A percentile compares a stretch with the other conserved stretches of the same genome.
These are phyloP conservation scores for Saguinus imperator DNA, from an alignment of 2,113 vertebrate genomes.

Conservation along the genomic window DNA sequence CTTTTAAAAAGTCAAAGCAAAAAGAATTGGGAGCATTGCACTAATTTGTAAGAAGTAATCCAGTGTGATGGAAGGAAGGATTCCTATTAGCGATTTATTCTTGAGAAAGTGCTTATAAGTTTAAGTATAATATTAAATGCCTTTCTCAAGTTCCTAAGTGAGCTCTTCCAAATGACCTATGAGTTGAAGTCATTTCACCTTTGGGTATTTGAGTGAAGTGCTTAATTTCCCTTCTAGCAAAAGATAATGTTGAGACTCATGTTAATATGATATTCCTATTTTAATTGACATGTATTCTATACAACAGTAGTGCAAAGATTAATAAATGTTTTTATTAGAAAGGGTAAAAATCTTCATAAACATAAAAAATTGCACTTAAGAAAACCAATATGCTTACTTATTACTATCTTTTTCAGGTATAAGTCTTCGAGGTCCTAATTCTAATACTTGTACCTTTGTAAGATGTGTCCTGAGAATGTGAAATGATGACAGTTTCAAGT, in stretches of 20 bases:
- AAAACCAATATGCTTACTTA: neutral
- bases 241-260: slow-evolving; percentile 4
- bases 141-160: neutral
- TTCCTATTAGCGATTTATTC: slow-evolving; percentile 32
- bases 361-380: neutral
- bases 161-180: slow-evolving; percentile 41
- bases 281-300: slow-evolving; percentile 28
- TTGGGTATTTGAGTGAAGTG: slow-evolving; percentile 9
- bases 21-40: neutral
- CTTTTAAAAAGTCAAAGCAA: slow-evolving; percentile 15
- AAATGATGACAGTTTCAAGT: neutral
- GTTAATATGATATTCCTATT: neutral
- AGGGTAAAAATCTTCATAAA: neutral
- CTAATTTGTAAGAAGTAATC: neutral
- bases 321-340: slow-evolving; percentile 30
- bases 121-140: neutral
- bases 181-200: slow-evolving; percentile 49
- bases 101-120: slow-evolving; percentile 1
- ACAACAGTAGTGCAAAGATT: neutral
- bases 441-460: neutral
- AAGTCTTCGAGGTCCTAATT: neutral
- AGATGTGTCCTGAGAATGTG: neutral
- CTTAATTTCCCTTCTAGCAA: slow-evolving; percentile 49
- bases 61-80: neutral
- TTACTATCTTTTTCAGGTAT: neutral